Conservation (phyloP, 2,113 vertebrate species). For the Puffinus mauretanicus region DNA sequence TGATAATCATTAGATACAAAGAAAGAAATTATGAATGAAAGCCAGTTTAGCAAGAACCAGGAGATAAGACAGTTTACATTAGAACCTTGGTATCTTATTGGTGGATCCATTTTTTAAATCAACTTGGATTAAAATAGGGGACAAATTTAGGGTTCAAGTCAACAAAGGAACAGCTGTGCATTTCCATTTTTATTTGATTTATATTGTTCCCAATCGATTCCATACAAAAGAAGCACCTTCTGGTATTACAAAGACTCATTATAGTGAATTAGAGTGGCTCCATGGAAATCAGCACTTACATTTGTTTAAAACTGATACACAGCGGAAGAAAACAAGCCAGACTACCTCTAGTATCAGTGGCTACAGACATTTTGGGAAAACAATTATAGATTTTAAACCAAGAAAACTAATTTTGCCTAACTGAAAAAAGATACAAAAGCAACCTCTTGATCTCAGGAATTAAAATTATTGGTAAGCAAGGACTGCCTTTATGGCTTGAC, state of each 20-base stretch:
- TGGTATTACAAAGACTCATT: neutral
- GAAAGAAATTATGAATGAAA: neutral
- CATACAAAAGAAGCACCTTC: neutral
- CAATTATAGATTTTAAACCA: neutral
- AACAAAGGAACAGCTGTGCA: conserved; percentile 6
- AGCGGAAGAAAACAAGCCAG: neutral
- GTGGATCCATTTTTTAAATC: neutral
- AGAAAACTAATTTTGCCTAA: neutral
- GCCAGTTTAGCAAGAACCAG: neutral
- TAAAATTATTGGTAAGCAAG: neutral
- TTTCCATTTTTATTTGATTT: conserved; percentile 6
- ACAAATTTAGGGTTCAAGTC: neutral
- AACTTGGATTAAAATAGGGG: neutral
- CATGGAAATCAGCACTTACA: neutral
- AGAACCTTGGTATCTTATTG: neutral
- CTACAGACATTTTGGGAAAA: neutral
- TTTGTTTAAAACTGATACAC: neutral
- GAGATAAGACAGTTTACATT: neutral
- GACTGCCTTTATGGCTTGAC: neutral
- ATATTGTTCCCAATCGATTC: neutral
- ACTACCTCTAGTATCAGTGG: neutral
- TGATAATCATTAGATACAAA: neutral
- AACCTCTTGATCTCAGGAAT: neutral
- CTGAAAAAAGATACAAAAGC: neutral
- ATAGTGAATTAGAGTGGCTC: neutral